Percentiles rank a stretch among this genome's conserved stretches.
These are phyloP conservation scores for Synaphobranchus kaupii DNA, from an alignment of 2,797 vertebrate species.

Conservation along the genomic window DNA sequence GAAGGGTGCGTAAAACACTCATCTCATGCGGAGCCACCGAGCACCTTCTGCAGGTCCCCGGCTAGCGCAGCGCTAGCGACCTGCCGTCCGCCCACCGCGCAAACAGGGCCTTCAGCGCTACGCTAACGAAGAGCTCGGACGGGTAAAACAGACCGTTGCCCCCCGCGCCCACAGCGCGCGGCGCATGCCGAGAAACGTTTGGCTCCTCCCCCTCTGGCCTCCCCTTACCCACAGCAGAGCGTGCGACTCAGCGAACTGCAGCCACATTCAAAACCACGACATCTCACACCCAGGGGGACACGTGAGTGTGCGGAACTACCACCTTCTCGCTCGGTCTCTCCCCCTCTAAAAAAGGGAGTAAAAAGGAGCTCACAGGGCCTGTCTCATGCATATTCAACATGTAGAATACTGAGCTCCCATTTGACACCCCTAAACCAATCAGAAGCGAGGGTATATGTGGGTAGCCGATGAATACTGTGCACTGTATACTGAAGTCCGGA, in stretches of 20 bases:
- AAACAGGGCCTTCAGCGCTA: too few species aligned
- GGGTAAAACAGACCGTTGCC: too few species aligned
- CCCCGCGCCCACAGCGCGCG: too few species aligned
- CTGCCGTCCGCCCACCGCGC: too few species aligned
- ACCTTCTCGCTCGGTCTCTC: not conserved
- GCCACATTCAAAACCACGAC: not conserved
- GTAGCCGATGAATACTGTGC: not conserved
- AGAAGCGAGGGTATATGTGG: not conserved
- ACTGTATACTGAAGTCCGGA: not conserved
- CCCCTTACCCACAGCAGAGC: not conserved
- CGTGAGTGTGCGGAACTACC: not conserved
- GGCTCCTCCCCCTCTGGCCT: too few species aligned
- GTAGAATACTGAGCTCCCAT: not conserved
- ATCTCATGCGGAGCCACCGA: too few species aligned
- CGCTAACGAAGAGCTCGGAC: too few species aligned
- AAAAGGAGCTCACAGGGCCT: not conserved
- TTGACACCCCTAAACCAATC: not conserved
- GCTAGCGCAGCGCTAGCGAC: too few species aligned
- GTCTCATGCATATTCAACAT: too few species aligned
- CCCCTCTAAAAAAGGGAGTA: not conserved
- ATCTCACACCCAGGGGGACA: not conserved
- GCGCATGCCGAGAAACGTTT: too few species aligned
- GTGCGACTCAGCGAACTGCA: not conserved
- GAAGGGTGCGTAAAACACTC: too few species aligned
- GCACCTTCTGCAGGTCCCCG: too few species aligned